Base-by-base conservation (phyloP, 2,888 invertebrate species). In the Scotopteryx bipunctaria region DNA sequence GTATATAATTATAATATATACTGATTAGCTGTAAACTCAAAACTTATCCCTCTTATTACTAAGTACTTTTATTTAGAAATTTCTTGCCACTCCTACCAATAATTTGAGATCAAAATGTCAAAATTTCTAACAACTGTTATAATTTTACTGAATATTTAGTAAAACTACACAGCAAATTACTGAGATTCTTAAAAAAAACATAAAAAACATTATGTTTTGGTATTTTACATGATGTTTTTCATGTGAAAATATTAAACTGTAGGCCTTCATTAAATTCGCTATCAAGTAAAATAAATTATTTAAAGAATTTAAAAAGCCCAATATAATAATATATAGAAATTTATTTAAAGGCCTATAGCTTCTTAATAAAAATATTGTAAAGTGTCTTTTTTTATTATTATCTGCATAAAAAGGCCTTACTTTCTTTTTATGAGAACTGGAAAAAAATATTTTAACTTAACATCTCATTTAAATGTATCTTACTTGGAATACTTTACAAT, bases 21-120 rank as follows among this genome's bases (percentile, higher is more conserved):
- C 36, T 21, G 32, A 40, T 44, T 46, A 74, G 83, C 87, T 90
- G 87, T 83, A 86, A 86, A 84, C 83, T 88, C 61, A 78, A 82
- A 81, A 88, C 89, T 88, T 86, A 88, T 89, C 87, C 90, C 89
- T 88, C 86, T 78, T 42, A 25, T 41, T n/a, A n/a, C n/a, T n/a
- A 40, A 32, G 29, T 32, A 41, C 9, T 25, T 32, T 37, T 41
- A 43, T 13, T 72, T 78, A 69, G 70, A 73, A 67, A 69, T 72
- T 66, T 70, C 77, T n/a, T 79, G 79, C 73, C 76, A 78, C 71
- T 76, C 76, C 74, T 78, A 78, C 4, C 40, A 38, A 40, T 45
- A 42, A 13, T 41, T 23, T 47, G 2, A 46, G 44, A 36, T 45
- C 8, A 37, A 21, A 25, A 29, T 29, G 2, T 27, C 2, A 27